Conservation (phyloP, 2,113 vertebrate genomes). For the Phaethornis superciliosus region DNA sequence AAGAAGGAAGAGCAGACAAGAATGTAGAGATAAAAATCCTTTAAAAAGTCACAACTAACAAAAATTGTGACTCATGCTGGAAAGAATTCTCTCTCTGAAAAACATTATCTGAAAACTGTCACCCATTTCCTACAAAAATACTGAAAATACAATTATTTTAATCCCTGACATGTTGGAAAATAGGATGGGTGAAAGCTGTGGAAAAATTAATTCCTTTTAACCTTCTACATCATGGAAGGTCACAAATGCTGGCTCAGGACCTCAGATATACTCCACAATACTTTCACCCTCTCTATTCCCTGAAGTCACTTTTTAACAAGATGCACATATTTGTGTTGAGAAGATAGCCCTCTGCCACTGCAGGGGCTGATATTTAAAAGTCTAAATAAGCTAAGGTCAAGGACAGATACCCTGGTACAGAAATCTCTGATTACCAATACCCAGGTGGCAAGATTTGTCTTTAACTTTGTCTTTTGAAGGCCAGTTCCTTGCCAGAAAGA, state of each 20-base stretch:
- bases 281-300: neutral
- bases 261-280: neutral
- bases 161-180: conserved; percentile 17
- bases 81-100: conserved; percentile 26
- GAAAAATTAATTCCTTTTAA: conserved; percentile 20
- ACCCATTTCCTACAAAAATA: conserved; percentile 39
- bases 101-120: neutral
- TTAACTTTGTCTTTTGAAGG: conserved; percentile 27
- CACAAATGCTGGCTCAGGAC: neutral
- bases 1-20: conserved; percentile 45
- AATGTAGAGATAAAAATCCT: conserved; percentile 37
- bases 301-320: conserved; percentile 39
- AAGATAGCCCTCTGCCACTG: neutral
- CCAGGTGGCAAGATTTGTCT: conserved; percentile 37
- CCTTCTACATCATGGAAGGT: neutral
- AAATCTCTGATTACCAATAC: conserved; percentile 40
- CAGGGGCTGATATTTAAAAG: conserved; percentile 42
- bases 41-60: conserved; percentile 10
- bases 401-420: conserved; percentile 14
- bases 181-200: neutral
- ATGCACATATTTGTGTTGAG: conserved; percentile 42
- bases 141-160: conserved; percentile 37
- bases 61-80: conserved; percentile 27
- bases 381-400: conserved; percentile 53
- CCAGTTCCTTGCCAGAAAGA: neutral